Base-by-base conservation (phyloP, 2,888 invertebrate species). In the Pollenia angustigena region DNA sequence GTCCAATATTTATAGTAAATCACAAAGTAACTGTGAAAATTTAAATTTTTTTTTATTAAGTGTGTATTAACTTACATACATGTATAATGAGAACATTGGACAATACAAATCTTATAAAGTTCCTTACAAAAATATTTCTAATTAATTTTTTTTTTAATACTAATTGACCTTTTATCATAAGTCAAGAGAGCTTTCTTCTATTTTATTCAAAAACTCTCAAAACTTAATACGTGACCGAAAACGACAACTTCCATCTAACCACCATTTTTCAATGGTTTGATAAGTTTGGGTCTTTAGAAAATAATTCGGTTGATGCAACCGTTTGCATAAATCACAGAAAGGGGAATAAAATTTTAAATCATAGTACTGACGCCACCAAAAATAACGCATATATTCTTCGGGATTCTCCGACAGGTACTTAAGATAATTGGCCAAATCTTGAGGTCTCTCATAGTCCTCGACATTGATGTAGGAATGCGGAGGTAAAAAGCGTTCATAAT, bases 381-480 rank as follows among this genome's bases (percentile, higher is more conserved):
- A 95, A 90, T 95, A 96, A 88, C 95, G 94, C 88, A 94, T 94
- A 92, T 96, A 96, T 80, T 95, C 94, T 0, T 93, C 91, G 64
- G 94, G 94, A 91, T 96, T 93, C 1, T 88, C 87, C 44, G 89
- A 88, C 68, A 93, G 89, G 81, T 89, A 91, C 4, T 88, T 85
- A 90, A 96, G 92, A 90, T 95, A 95, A 9, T 93, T 90, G 0
- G 95, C 96, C 87, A 96, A 92, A 18, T 94, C 93, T 89, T 94
- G 92, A 2, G 95, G 94, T 1, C 94, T 94, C 7, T 94, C 92
- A 89, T 95, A 96, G 88, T 95, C 94, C 88, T 95, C 94, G 2
- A 95, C 95, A 91, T 96, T 95, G 79, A 96, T 95, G 91, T 94
- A 96, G 0, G 95, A 95, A 83, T 94, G 92, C 0, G 94, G 94